A percentile compares a stretch with the other conserved stretches of the same genome.
Conservation (phyloP, 2,888 invertebrate species). For the Nebria salina region DNA sequence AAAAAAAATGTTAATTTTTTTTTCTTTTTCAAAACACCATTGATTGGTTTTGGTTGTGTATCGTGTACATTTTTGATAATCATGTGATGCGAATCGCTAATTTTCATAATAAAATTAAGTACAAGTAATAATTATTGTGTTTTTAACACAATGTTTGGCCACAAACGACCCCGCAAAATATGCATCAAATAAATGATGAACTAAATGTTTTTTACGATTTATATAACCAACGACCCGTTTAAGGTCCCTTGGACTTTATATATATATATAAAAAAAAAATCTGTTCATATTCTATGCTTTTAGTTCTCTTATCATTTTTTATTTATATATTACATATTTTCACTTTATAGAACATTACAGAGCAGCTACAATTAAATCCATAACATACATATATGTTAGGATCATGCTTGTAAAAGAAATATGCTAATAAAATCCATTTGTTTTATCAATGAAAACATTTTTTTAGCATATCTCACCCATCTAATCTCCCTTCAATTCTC, state of each 20-base stretch:
- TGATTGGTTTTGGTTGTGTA: background rate
- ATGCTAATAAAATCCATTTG: slow-evolving; percentile 38
- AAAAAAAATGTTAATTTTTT: background rate
- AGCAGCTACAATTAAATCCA: slow-evolving; percentile 38
- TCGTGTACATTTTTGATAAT: background rate
- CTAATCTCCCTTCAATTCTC: background rate
- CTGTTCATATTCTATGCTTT: background rate
- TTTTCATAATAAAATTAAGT: background rate
- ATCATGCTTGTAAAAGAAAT: slow-evolving; percentile 41
- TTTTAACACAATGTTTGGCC: background rate
- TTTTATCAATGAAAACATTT: slow-evolving; percentile 15
- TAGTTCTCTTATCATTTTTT: slow-evolving; percentile 29
- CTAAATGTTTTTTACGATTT: slow-evolving; percentile 44
- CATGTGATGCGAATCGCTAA: background rate
- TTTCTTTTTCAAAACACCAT: background rate
- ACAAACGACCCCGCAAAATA: background rate
- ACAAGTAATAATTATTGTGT: background rate
- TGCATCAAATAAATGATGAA: slow-evolving; percentile 29
- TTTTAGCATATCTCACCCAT: background rate
- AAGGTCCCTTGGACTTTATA: background rate
- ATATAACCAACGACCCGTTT: slow-evolving; percentile 7
- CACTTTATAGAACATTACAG: slow-evolving; percentile 42
- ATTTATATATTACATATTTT: slow-evolving; percentile 43
- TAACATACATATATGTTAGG: slow-evolving; percentile 41
- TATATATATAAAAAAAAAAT: background rate